Evolutionary conservation across 2,797 vertebrate genomes (phyloP).

Genomic region (Chaetodon trifasciatus): DNA sequence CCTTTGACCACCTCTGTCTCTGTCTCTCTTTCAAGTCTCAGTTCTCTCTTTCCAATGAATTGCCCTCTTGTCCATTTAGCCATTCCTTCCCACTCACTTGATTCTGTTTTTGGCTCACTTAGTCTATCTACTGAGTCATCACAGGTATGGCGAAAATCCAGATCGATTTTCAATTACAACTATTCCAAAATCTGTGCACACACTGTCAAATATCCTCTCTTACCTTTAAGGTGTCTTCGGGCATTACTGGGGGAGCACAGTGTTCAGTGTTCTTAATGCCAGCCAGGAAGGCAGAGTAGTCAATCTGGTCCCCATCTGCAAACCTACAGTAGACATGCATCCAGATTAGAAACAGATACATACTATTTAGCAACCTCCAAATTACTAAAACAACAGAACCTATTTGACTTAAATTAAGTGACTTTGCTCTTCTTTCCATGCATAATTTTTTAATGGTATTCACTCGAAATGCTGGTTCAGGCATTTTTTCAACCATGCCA

Average conservation of each 20-base stretch:
- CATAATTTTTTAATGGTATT: not conserved
- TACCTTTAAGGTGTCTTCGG: slow-evolving; percentile 84
- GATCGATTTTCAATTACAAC: slow-evolving; percentile 59
- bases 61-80: slow-evolving; percentile 32
- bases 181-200: slow-evolving; percentile 58
- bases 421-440: not conserved
- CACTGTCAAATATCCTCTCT: slow-evolving; percentile 46
- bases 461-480: not conserved
- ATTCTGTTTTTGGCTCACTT: slow-evolving; percentile 55
- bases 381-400: not conserved
- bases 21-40: slow-evolving; percentile 20
- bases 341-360: slow-evolving; percentile 28
- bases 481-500: slow-evolving; percentile 19
- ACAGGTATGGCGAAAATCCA: slow-evolving; percentile 26
- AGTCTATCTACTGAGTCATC: slow-evolving; percentile 46
- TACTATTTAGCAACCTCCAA: not conserved
- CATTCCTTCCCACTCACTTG: slow-evolving; percentile 44
- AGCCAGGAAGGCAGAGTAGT: slow-evolving; percentile 88
- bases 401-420: not conserved
- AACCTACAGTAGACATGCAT: slow-evolving; percentile 80
- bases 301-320: slow-evolving; percentile 86
- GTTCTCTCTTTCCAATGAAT: slow-evolving; percentile 45
- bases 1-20: slow-evolving; percentile 29
- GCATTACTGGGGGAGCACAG: slow-evolving; percentile 71
- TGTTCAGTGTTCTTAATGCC: slow-evolving; percentile 90